A percentile compares a stretch with the other conserved stretches of the same genome.
Evolutionary conservation across 92 coral and sea anemone species (phyloP).

Genomic region (Epizoanthus illoricatus): DNA sequence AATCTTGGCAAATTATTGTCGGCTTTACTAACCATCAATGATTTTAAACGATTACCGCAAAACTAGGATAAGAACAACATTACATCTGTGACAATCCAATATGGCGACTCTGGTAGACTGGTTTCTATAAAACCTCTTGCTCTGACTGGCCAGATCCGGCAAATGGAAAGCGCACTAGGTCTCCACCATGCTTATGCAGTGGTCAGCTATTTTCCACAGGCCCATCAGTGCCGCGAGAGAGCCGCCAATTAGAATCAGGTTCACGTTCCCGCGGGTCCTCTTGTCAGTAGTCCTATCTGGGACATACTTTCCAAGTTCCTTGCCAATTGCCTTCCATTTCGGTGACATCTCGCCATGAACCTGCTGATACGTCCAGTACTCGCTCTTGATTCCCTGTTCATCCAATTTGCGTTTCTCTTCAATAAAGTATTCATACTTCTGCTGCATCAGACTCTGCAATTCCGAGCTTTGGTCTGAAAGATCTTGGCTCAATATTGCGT

Average conservation of each 20-base stretch:
- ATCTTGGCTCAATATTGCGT: neutral
- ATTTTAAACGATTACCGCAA: too few relatives aligned
- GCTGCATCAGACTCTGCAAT: neutral
- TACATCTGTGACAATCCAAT: too few relatives aligned
- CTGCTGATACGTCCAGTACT: conserved; percentile 7
- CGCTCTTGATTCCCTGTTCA: neutral
- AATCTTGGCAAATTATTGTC: too few relatives aligned
- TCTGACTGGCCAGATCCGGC: too few relatives aligned
- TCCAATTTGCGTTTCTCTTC: neutral
- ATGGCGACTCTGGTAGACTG: too few relatives aligned
- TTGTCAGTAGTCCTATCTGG: neutral
- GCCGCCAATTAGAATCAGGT: neutral
- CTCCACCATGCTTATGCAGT: neutral
- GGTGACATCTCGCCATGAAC: conserved; percentile 20
- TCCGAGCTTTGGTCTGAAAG: neutral
- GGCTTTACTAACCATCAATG: too few relatives aligned
- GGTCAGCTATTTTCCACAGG: conserved; percentile 1
- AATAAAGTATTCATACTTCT: neutral
- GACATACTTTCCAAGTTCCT: neutral
- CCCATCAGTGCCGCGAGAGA: neutral
- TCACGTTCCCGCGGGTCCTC: neutral
- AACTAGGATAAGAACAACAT: too few relatives aligned
- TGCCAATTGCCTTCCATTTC: neutral
- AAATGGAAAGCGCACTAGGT: too few relatives aligned
- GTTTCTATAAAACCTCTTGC: too few relatives aligned